phyloP scores from a whole-genome alignment of 2,797 vertebrate species.

The Liasis olivaceus region DNA sequence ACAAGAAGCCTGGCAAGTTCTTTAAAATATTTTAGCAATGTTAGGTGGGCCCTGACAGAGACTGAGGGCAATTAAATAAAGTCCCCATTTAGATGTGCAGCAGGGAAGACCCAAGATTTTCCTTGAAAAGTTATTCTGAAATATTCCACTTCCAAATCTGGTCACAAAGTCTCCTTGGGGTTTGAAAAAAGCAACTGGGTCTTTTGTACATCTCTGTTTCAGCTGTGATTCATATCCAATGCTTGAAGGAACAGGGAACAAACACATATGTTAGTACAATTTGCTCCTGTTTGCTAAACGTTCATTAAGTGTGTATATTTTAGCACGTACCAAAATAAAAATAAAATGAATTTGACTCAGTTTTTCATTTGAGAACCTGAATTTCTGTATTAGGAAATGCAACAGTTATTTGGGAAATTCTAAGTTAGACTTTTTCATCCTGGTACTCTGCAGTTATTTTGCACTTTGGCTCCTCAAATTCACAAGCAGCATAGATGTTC shows the following conservation, averaged over 20 bases:
- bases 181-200: background rate
- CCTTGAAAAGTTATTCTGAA: background rate
- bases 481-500: background rate
- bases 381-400: background rate
- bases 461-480: background rate
- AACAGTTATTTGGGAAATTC: conserved; percentile 13
- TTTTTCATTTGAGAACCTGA: conserved; percentile 15
- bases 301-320: background rate
- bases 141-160: background rate
- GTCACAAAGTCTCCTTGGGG: background rate
- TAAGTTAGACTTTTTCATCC: background rate
- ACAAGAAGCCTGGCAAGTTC: background rate
- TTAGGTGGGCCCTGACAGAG: background rate
- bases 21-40: background rate
- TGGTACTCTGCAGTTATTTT: background rate
- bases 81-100: background rate
- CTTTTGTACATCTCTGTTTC: background rate
- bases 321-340: conserved; percentile 15
- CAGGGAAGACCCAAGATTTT: background rate
- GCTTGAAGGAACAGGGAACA: background rate
- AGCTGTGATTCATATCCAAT: background rate
- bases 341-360: background rate
- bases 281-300: background rate
- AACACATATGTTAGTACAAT: background rate
- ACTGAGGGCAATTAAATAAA: background rate